phyloP scores from a whole-genome alignment of 2,888 invertebrate genomes.

The Scrobipalpa costella region DNA sequence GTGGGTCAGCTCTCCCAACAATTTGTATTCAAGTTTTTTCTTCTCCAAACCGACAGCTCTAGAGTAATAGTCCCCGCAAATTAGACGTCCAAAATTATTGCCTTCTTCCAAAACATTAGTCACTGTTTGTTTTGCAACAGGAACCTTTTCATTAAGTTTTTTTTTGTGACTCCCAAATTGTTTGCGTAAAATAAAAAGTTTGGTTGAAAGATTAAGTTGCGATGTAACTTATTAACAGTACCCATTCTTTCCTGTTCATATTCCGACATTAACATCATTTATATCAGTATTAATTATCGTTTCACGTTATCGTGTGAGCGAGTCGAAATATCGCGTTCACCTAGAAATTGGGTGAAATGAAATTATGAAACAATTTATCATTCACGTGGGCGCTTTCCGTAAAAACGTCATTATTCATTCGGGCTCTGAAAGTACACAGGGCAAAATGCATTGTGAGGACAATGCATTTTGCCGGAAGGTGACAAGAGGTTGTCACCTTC shows the following conservation, averaged over 20 bases:
- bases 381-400: constrained; percentile 54
- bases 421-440: constrained; percentile 44
- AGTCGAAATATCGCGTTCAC: not conserved
- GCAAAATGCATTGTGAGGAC: constrained; percentile 49
- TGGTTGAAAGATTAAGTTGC: no score
- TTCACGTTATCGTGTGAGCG: no score
- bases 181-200: not conserved
- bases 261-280: no score
- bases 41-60: constrained; percentile 22
- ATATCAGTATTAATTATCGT: no score
- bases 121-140: constrained; percentile 19
- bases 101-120: constrained; percentile 30
- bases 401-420: constrained; percentile 65
- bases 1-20: constrained; percentile 40
- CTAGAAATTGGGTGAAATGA: constrained; percentile 43
- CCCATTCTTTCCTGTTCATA: no score
- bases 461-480: no score
- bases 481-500: constrained; percentile 48
- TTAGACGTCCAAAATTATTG: constrained; percentile 30
- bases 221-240: not conserved
- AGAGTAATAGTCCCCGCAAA: constrained; percentile 29
- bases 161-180: not conserved
- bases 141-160: constrained; percentile 24
- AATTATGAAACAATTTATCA: constrained; percentile 68
- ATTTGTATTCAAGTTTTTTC: constrained; percentile 41